Evolutionary conservation across 1,140 invertebrate genomes (phyloP).

Genomic region (Drosophila rhopaloa): DNA sequence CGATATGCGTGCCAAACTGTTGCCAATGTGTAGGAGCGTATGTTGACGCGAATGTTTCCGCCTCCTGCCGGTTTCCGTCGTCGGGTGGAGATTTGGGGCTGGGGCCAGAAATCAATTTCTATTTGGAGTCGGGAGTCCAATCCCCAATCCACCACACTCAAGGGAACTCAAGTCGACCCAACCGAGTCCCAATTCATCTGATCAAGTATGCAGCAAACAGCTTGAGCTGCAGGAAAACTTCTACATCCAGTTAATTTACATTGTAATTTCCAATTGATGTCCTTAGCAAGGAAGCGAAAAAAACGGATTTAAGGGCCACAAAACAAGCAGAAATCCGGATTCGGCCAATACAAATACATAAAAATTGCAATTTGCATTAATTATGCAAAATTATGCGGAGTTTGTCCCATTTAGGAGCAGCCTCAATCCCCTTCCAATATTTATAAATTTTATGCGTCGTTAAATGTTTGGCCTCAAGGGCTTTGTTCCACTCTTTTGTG

Average conservation of each 20-base stretch:
- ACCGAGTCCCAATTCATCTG: slow-evolving; percentile 48
- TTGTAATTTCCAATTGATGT: slow-evolving; percentile 61
- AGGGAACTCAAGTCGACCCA: slow-evolving; percentile 19
- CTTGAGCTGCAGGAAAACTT: slow-evolving; percentile 46
- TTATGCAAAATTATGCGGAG: slow-evolving; percentile 60
- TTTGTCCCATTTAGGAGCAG: slow-evolving; percentile 32
- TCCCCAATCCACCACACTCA: slow-evolving; percentile 9
- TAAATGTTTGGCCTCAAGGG: slow-evolving; percentile 55
- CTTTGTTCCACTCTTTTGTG: slow-evolving; percentile 39
- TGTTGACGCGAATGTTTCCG: slow-evolving; percentile 56
- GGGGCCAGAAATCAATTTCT: slow-evolving; percentile 51
- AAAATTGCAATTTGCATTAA: slow-evolving; percentile 66
- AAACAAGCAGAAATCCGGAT: slow-evolving; percentile 32
- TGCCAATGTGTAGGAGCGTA: slow-evolving; percentile 49
- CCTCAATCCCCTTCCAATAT: slow-evolving; percentile 23
- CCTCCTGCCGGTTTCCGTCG: slow-evolving; percentile 49
- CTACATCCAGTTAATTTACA: slow-evolving; percentile 61
- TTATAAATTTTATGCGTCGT: slow-evolving; percentile 73
- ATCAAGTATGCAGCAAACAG: slow-evolving; percentile 42
- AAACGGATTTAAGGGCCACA: slow-evolving; percentile 7
- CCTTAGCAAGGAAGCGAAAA: slow-evolving; percentile 18
- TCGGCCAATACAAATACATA: slow-evolving; percentile 50
- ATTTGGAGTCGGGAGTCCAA: slow-evolving; percentile 14
- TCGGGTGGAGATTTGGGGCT: neutral
- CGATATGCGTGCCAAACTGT: slow-evolving; percentile 70